Evolutionary conservation across 2,888 invertebrate species (phyloP).

Genomic region (Leptogaster cylindrica): DNA sequence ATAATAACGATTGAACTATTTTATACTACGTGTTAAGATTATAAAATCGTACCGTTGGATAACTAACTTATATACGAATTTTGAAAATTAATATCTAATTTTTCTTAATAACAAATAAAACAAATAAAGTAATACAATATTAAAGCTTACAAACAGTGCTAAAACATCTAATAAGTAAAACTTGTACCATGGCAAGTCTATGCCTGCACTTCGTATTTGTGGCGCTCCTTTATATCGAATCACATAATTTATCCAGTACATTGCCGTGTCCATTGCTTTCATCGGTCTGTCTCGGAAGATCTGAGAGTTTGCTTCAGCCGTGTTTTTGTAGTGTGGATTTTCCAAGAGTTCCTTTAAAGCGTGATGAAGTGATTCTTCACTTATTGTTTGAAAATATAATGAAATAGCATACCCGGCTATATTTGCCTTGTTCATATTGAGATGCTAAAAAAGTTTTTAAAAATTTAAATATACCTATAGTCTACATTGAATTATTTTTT

Average conservation of each 20-base stretch:
- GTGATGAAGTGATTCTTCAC: constrained; percentile 52
- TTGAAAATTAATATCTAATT: neutral
- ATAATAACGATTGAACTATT: no score
- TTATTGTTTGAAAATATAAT: constrained; percentile 57
- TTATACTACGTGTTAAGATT: no score
- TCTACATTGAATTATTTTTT: no score
- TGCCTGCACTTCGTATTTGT: constrained; percentile 58
- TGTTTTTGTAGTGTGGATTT: constrained; percentile 58
- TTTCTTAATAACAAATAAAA: constrained; percentile 4
- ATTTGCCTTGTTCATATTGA: constrained; percentile 58
- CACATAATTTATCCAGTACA: constrained; percentile 63
- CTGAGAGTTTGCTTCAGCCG: constrained; percentile 55
- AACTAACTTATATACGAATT: no score
- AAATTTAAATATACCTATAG: no score
- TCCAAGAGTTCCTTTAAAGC: constrained; percentile 58
- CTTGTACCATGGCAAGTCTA: constrained; percentile 59
- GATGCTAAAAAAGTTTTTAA: constrained; percentile 48
- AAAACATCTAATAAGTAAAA: constrained; percentile 60
- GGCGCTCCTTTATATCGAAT: constrained; percentile 60
- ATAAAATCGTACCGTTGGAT: no score
- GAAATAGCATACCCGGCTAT: constrained; percentile 58
- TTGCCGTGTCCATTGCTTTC: constrained; percentile 57
- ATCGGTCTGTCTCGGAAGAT: constrained; percentile 60
- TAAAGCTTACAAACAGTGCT: constrained; percentile 21
- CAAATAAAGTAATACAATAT: neutral